These are phyloP conservation scores for Gorsachius magnificus DNA, from an alignment of 2,797 vertebrate genomes.

Conservation along the genomic window DNA sequence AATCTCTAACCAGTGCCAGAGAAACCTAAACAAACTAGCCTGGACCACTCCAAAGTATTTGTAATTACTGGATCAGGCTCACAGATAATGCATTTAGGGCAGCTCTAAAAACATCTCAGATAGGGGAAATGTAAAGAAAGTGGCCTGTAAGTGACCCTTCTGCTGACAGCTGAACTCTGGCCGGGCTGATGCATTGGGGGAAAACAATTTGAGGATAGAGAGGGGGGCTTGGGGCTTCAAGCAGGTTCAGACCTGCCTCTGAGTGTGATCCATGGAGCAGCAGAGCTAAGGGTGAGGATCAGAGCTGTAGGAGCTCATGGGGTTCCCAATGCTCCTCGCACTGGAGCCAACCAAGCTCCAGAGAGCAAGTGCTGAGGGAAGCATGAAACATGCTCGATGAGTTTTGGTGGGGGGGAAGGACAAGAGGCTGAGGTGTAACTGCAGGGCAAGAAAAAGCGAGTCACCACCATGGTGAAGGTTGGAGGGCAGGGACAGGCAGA, in stretches of 20 bases:
- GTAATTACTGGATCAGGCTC: constrained; percentile 18
- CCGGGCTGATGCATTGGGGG: background rate
- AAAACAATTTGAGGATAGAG: background rate
- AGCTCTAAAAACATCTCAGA: constrained; percentile 28
- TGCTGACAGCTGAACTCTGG: constrained; percentile 25
- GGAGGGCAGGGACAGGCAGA: background rate
- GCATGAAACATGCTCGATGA: background rate
- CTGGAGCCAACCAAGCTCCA: background rate
- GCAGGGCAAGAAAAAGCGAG: background rate
- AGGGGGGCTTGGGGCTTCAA: background rate
- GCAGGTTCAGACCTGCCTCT: background rate
- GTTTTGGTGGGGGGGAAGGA: background rate
- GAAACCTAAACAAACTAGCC: constrained; percentile 45
- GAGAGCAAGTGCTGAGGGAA: background rate
- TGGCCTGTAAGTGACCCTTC: constrained; percentile 20
- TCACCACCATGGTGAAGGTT: background rate
- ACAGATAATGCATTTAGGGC: constrained; percentile 25
- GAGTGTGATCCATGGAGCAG: background rate
- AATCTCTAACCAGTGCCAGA: constrained; percentile 31
- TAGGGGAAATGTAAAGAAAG: constrained; percentile 33
- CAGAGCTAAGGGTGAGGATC: background rate
- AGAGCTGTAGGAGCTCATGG: rapidly evolving
- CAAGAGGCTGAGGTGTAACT: background rate
- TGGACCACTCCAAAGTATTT: constrained; percentile 7
- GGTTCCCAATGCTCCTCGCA: background rate